Evolutionary conservation across 2,888 invertebrate species (phyloP).

Genomic region (Lasioglossum leucozonium): DNA sequence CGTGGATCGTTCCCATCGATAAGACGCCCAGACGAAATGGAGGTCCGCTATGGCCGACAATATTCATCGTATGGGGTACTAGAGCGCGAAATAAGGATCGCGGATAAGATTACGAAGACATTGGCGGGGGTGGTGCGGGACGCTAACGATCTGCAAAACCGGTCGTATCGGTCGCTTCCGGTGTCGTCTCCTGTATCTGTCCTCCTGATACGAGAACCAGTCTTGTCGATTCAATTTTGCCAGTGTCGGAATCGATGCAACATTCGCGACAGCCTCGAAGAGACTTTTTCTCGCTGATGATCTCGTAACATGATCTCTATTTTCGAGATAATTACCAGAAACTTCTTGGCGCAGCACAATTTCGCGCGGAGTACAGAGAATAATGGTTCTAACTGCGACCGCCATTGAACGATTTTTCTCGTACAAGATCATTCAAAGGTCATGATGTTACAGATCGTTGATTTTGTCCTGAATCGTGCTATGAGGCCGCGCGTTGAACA

Average conservation of each 20-base stretch:
- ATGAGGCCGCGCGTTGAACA: no score
- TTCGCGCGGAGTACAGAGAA: no score
- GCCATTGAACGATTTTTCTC: no score
- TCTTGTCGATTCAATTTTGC: not conserved
- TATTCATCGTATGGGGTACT: conserved; percentile 59
- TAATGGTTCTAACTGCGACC: no score
- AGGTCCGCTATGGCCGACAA: conserved; percentile 49
- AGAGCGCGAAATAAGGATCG: conserved; percentile 63
- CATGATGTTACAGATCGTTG: no score
- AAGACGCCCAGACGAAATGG: conserved; percentile 45
- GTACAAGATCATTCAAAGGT: no score
- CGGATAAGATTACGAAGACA: conserved; percentile 59
- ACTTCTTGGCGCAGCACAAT: no score
- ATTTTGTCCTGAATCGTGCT: no score
- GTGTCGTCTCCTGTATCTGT: not conserved
- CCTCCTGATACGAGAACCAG: not conserved
- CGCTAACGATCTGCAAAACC: conserved; percentile 63
- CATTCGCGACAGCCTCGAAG: not conserved
- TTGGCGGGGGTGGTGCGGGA: conserved; percentile 15
- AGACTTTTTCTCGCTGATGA: no score
- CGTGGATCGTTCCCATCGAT: conserved; percentile 57
- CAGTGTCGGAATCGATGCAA: not conserved
- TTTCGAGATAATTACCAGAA: not conserved
- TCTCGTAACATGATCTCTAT: not conserved
- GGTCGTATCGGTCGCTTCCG: conserved; percentile 12